A percentile compares a stretch with the other conserved stretches of the same genome.
These are phyloP conservation scores for Bombus polaris DNA, from an alignment of 1,140 invertebrate species.

Conservation along the genomic window DNA sequence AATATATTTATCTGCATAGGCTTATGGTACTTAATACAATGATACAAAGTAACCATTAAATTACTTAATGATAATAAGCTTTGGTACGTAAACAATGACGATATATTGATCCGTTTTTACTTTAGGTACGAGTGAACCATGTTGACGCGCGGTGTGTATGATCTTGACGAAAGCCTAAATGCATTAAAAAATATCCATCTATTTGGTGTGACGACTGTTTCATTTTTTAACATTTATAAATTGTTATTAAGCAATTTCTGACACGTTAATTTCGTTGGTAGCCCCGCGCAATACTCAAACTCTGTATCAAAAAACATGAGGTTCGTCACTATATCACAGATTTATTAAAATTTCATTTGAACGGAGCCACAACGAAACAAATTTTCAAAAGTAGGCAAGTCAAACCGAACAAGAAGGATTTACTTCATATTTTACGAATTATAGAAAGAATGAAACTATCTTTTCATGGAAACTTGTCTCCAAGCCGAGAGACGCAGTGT, in stretches of 20 bases:
- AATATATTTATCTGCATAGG: conserved; percentile 80
- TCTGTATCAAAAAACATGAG: conserved; percentile 76
- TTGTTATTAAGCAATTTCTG: conserved; percentile 11
- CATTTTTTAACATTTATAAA: conserved; percentile 49
- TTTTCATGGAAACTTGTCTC: conserved; percentile 15
- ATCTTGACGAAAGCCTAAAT: conserved; percentile 57
- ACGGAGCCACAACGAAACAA: conserved; percentile 64
- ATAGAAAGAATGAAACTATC: not conserved
- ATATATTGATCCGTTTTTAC: conserved; percentile 69
- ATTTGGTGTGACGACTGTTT: conserved; percentile 59
- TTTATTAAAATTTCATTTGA: conserved; percentile 75
- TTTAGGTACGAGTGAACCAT: conserved; percentile 62
- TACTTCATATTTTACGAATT: not conserved
- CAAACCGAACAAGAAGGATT: not conserved
- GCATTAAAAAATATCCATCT: conserved; percentile 64
- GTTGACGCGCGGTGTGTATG: conserved; percentile 57
- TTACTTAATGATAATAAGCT: conserved; percentile 81
- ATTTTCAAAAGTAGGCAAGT: conserved; percentile 36
- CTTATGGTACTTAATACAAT: conserved; percentile 81
- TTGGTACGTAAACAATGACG: conserved; percentile 82
- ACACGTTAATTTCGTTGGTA: conserved; percentile 47
- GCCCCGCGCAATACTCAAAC: conserved; percentile 62
- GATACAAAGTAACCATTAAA: conserved; percentile 81
- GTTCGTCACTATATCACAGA: conserved; percentile 81
- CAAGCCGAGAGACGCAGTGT: conserved; percentile 44